A percentile compares a stretch with the other conserved stretches of the same genome.
phyloP scores from a whole-genome alignment of 1,140 invertebrate genomes.

The Aradophagus sp. region DNA sequence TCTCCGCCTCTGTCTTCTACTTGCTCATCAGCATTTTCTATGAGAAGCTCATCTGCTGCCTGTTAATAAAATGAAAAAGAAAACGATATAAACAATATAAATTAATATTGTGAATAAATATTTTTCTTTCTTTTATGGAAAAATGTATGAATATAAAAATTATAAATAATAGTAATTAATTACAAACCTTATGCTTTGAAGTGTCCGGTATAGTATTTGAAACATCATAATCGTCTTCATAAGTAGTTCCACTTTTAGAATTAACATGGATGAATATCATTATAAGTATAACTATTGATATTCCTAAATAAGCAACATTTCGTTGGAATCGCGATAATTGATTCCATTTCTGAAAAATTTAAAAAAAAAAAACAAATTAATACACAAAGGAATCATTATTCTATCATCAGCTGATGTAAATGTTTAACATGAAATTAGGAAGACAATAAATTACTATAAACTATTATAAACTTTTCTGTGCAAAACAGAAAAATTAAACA shows the following conservation, averaged over 20 bases:
- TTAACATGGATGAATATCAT: conserved; percentile 68
- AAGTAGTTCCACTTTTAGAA: conserved; percentile 29
- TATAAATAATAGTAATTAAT: too few species aligned
- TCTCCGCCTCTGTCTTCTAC: conserved; percentile 53
- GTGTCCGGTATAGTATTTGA: conserved; percentile 63
- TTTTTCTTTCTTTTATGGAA: too few species aligned
- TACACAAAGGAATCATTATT: too few species aligned
- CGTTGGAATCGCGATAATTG: conserved; percentile 88
- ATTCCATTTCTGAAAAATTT: conserved; percentile 85
- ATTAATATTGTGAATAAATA: too few species aligned
- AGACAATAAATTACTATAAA: too few species aligned
- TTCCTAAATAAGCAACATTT: conserved; percentile 80
- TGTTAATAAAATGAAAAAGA: conserved; percentile 29
- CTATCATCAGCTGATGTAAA: too few species aligned
- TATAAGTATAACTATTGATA: conserved; percentile 73
- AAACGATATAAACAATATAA: too few species aligned
- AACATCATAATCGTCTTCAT: conserved; percentile 63
- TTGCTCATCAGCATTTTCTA: conserved; percentile 63
- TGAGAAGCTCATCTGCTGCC: conserved; percentile 60
- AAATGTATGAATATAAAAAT: too few species aligned
- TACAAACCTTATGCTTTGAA: conserved; percentile 62
- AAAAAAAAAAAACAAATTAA: conserved; percentile 25
- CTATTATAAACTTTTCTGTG: too few species aligned
- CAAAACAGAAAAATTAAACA: too few species aligned
- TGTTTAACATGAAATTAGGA: conserved; percentile 4